Evolutionary conservation across 1,140 invertebrate genomes (phyloP).

Genomic region (Popillia japonica): DNA sequence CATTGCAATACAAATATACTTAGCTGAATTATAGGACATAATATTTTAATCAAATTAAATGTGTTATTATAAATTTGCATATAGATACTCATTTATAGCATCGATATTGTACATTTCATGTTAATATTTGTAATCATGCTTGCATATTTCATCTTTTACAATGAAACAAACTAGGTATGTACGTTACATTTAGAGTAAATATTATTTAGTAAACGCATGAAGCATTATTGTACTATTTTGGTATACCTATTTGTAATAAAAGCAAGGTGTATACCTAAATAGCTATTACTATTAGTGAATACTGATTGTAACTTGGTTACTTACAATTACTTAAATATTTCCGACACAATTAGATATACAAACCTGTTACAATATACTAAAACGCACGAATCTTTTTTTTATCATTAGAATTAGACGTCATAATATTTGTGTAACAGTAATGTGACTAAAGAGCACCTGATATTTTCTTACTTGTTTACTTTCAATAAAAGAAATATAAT

Average conservation of each 20-base stretch:
- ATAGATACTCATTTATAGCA: neutral
- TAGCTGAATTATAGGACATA: neutral
- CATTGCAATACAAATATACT: neutral
- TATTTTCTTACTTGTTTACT: too few species aligned
- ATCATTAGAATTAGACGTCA: too few species aligned
- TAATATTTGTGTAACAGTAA: too few species aligned
- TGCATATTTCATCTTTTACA: neutral
- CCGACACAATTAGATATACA: too few species aligned
- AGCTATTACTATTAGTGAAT: too few species aligned
- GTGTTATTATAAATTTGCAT: neutral
- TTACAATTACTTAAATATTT: too few species aligned
- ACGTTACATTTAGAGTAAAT: neutral
- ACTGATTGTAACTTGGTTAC: too few species aligned
- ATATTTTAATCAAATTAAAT: slow-evolving; percentile 17
- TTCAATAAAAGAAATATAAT: too few species aligned
- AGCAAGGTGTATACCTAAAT: neutral
- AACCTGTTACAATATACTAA: too few species aligned
- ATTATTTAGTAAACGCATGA: neutral
- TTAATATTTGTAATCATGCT: slow-evolving; percentile 12
- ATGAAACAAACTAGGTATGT: neutral
- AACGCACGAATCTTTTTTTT: too few species aligned
- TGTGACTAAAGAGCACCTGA: too few species aligned
- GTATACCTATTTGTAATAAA: neutral
- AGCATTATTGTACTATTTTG: neutral
- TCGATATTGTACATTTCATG: neutral